These are phyloP conservation scores for Alligator sinensis DNA, from an alignment of 2,113 vertebrate species.

Conservation along the genomic window DNA sequence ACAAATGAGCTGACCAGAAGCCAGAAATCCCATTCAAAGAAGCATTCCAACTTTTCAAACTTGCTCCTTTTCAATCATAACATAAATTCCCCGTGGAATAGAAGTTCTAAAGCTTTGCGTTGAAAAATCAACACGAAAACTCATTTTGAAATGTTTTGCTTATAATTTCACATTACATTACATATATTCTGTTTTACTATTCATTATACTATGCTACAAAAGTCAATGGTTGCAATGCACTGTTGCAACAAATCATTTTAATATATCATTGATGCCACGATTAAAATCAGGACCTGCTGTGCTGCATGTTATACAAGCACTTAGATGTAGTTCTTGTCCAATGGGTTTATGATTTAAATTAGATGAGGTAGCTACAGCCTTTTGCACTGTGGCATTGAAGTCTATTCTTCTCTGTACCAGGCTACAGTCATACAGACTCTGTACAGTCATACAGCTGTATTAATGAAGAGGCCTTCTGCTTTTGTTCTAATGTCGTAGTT, in stretches of 20 bases:
- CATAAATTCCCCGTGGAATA: too few relatives aligned
- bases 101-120: too few relatives aligned
- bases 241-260: too few relatives aligned
- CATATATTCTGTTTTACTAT: too few relatives aligned
- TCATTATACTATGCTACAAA: too few relatives aligned
- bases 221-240: too few relatives aligned
- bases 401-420: neutral
- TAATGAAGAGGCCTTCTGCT: neutral
- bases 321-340: neutral
- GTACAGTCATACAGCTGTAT: neutral
- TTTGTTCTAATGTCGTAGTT: neutral
- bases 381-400: neutral
- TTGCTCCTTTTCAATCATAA: neutral
- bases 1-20: slow-evolving; percentile 40
- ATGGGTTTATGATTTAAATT: neutral
- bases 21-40: slow-evolving; percentile 27
- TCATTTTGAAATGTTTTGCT: too few relatives aligned
- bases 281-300: neutral
- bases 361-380: neutral
- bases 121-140: too few relatives aligned
- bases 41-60: neutral
- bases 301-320: neutral
- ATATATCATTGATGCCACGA: neutral
- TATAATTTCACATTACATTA: too few relatives aligned
- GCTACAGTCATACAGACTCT: neutral